Base-by-base conservation (phyloP, 2,888 invertebrate genomes). In the Polietes domitor region DNA sequence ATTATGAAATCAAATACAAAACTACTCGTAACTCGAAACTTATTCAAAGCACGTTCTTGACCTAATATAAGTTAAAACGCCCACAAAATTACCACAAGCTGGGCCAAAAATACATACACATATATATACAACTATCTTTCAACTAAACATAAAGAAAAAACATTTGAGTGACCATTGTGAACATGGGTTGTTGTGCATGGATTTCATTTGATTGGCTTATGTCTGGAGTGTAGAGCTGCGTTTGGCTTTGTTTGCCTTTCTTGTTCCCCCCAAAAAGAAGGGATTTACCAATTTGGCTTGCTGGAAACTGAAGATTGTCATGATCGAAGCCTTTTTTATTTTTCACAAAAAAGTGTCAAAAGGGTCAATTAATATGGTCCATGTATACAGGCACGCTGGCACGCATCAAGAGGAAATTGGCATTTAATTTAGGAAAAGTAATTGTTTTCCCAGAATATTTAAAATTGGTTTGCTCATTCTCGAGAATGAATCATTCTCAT, bases 11-110 rank as follows among this genome's bases (percentile, higher is more conserved):
- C 72, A 72, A 55, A 72, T 50, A 53, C 71, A 71, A 50, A 65
- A 74, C 63, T 12, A 43, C 10, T 3, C 19, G 10, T 21, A 21
- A 53, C 19, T 19, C 24, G 15, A 80, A 58, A 79, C 77, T 86
- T 88, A 91, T 90, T 90, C 91, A 86, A 89, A 88, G 88, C 91
- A 91, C 90, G 90, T 91, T 90, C 89, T 88, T 90, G 91, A 91
- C 91, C 90, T 90, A 91, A 91, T 90, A 89, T 88, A 88, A 88
- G 88, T 87, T 89, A 89, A 87, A 89, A 90, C 91, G 90, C 91
- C 91, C 91, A 91, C 91, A 88, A 90, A 89, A 89, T 91, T 90
- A 88, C 91, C 90, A 89, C 91, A 90, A 89, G 89, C 90, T 90
- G 91, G 87, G 85, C 82, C 77, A 82, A 78, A 88, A 88, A 80